A percentile compares a stretch with the other conserved stretches of the same genome.
Evolutionary conservation across 2,797 vertebrate species (phyloP).

Genomic region (Astyanax mexicanus): DNA sequence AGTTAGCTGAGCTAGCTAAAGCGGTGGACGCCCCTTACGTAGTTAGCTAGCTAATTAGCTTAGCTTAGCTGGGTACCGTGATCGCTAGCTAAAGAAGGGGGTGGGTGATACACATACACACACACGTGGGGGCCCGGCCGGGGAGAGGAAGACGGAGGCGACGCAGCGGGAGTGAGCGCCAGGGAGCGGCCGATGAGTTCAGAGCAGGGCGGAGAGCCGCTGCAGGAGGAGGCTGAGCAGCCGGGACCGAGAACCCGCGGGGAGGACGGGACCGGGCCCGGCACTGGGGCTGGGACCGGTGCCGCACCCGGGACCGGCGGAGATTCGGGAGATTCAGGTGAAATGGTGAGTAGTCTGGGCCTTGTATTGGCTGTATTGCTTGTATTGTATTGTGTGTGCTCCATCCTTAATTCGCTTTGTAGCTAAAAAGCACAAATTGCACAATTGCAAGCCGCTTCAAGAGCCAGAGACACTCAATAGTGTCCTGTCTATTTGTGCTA

Average conservation of each 20-base stretch:
- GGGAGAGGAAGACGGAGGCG: conserved; percentile 79
- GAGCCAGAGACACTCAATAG: conserved; percentile 2
- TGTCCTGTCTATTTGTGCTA: too few species aligned
- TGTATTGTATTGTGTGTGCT: too few species aligned
- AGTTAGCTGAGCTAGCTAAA: too few species aligned
- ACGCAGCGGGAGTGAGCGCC: conserved; percentile 72
- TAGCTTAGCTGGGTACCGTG: conserved; percentile 61
- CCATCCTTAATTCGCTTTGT: conserved; percentile 17
- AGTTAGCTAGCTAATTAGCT: too few species aligned
- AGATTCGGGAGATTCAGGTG: conserved; percentile 78
- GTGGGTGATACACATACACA: conserved; percentile 63
- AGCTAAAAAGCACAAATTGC: conserved; percentile 11
- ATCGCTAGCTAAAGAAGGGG: conserved; percentile 26
- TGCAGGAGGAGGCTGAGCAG: conserved; percentile 87
- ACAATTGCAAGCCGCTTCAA: not conserved
- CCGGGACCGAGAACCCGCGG: conserved; percentile 78
- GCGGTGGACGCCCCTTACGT: not conserved
- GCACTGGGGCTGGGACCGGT: conserved; percentile 73
- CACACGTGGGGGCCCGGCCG: conserved; percentile 58
- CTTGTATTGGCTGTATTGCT: too few species aligned
- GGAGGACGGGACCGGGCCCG: conserved; percentile 79
- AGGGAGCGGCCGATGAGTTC: conserved; percentile 85
- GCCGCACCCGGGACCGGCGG: conserved; percentile 76
- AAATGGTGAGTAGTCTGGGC: conserved; percentile 84
- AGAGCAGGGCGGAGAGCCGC: conserved; percentile 84